Base-by-base conservation (phyloP, 2,797 vertebrate genomes). In the Limosa lapponica region DNA sequence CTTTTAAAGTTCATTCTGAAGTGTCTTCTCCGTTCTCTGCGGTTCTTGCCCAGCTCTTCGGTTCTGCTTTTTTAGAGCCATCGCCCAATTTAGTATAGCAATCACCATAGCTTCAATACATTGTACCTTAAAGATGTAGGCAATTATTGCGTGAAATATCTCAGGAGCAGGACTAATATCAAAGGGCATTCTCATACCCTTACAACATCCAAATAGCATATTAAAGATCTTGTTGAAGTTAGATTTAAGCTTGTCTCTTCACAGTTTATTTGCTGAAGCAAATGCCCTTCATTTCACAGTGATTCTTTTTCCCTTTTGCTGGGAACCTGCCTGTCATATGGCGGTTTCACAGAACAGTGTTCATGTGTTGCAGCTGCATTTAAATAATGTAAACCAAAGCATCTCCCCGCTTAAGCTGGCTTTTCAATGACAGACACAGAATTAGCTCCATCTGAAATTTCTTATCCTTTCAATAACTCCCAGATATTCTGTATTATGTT, bases 1-100 rank as follows among this genome's bases (percentile, higher is more conserved):
- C 96, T 97, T 96, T 96, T 95, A 95, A 97, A 95, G 95, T 96
- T 96, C 93, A 95, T 92, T 80, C 93, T 90, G 88, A 96, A 97
- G 93, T 89, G 81, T 71, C 92, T 95, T 64, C 74, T 70, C 72
- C 0, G 2, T 83, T 93, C 57, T 73, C 95, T 48, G 78, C 1
- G 2, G 90, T 70, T 95, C 71, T 92, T 80, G 72, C 83, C 77
- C 11, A 11, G 61, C 57, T 95, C 46, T 95, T 82, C 0, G 16
- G 64, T 85, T 96, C 92, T 95, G 89, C 72, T 91, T 93, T 92
- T 95, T 90, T 49, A 89, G 54, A 96, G 55, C 83, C 88, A 49
- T 93, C 5, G 2, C 83, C 95, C 94, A 90, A 95, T 97, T 96
- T 97, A 87, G 95, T 96, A 82, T 13, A 96, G 88, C 94, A 96